Evolutionary conservation across 2,797 vertebrate genomes (phyloP), one percentile per base, ranked within the genome.

Genomic region (Tragopan temminckii): DNA sequence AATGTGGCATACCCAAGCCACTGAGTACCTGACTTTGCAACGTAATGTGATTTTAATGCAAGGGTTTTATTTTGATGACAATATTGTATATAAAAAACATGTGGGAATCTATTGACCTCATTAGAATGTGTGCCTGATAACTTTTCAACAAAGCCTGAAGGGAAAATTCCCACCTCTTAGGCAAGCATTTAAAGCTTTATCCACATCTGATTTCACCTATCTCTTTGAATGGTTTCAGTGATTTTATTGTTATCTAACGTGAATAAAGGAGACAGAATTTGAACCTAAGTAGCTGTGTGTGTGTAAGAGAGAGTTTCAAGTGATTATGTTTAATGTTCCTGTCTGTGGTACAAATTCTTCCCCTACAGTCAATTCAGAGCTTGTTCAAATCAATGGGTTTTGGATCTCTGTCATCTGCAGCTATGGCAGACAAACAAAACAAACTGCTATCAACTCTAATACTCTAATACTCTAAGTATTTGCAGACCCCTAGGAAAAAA

Each of bases 291-390:
- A 88, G 92, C 68, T 43, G 43, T 62, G 24, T 64, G 3, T 40
- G 24, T 40, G 50, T 75, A 55, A 24, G 36, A 52, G 17, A 80
- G 16, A 95, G 25, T 75, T 27, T 92, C 85, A 87, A 94, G 55
- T 46, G 52, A 46, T 69, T 76, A 77, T 76, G 24, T 67, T 92
- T 57, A n/a, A 48, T 74, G 66, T 90, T 94, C 66, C 68, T 93
- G 59, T 88, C 43, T 96, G 35, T 91, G 84, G 20, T 85, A 80
- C 82, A 92, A 96, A 97, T 95, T 86, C 90, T 95, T 92, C 96
- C 89, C 89, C n/a, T 82, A n/a, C 40, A 46, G 68, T 86, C 88
- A 81, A 55, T 90, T 69, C 90, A 93, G 93, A 95, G 55, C 20
- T 75, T 78, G 8, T 78, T 80, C 66, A 85, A 87, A 36, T 66